Conservation (phyloP, 2,113 vertebrate genomes). For the Brachypteracias leptosomus region DNA sequence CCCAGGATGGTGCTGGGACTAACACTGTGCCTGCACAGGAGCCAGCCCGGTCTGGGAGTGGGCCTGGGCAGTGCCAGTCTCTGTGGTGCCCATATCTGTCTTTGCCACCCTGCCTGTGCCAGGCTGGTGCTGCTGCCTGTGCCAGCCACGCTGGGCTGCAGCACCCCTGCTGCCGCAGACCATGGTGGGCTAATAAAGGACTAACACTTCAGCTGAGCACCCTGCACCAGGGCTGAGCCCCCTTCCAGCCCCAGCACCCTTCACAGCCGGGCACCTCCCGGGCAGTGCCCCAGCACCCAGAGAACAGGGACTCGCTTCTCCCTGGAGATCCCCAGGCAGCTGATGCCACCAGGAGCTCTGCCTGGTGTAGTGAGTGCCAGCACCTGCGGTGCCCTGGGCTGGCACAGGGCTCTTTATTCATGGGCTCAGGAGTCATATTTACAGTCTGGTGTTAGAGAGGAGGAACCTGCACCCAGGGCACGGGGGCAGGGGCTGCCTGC, state of each 20-base stretch:
- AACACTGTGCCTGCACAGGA: not conserved
- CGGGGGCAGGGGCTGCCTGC: not conserved
- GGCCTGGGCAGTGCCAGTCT: accelerated
- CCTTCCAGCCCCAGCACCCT: accelerated
- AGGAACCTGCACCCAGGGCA: not conserved
- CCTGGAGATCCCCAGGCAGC: not conserved
- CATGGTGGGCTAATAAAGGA: not conserved
- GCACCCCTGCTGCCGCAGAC: not conserved
- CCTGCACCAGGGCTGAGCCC: not conserved
- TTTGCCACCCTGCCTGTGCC: not conserved
- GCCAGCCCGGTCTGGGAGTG: not conserved
- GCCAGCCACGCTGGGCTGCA: not conserved
- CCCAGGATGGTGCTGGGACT: too few relatives aligned
- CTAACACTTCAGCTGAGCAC: accelerated
- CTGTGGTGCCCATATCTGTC: not conserved
- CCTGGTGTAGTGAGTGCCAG: accelerated
- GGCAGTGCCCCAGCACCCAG: not conserved
- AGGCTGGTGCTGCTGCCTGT: not conserved
- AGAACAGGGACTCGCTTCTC: accelerated
- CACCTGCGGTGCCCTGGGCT: not conserved
- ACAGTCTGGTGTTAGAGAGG: not conserved
- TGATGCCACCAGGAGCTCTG: accelerated
- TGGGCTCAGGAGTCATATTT: not conserved
- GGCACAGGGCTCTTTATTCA: conserved; percentile 17
- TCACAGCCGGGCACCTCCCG: not conserved